phyloP scores from a whole-genome alignment of 2,113 vertebrate genomes.

The Theristicus caerulescens region DNA sequence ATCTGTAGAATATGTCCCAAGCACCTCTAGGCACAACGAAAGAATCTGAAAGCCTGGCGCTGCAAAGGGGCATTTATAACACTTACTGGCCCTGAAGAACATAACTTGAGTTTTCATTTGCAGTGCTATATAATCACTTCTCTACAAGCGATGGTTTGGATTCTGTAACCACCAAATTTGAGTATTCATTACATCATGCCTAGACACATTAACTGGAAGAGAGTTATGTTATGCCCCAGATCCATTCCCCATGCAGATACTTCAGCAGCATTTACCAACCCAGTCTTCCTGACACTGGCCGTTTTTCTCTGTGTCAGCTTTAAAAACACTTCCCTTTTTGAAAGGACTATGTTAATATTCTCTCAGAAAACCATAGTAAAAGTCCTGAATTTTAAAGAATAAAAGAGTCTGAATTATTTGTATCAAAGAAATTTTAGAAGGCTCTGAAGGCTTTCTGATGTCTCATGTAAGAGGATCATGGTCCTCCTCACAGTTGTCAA shows the following conservation, averaged over 20 bases:
- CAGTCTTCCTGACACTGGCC: background rate
- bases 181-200: background rate
- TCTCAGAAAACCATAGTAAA: background rate
- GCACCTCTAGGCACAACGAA: background rate
- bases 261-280: background rate
- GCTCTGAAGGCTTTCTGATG: background rate
- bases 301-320: background rate
- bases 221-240: background rate
- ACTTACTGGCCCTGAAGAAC: background rate
- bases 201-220: background rate
- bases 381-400: background rate
- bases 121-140: background rate
- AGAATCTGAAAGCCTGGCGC: background rate
- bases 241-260: background rate
- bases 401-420: background rate
- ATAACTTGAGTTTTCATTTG: background rate
- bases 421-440: background rate
- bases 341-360: background rate
- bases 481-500: background rate
- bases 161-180: background rate
- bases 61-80: background rate
- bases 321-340: background rate
- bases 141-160: background rate
- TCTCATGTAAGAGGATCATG: background rate
- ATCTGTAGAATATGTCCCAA: background rate